Conservation (phyloP, 2,797 vertebrate species). For the Tamandua tetradactyla region DNA sequence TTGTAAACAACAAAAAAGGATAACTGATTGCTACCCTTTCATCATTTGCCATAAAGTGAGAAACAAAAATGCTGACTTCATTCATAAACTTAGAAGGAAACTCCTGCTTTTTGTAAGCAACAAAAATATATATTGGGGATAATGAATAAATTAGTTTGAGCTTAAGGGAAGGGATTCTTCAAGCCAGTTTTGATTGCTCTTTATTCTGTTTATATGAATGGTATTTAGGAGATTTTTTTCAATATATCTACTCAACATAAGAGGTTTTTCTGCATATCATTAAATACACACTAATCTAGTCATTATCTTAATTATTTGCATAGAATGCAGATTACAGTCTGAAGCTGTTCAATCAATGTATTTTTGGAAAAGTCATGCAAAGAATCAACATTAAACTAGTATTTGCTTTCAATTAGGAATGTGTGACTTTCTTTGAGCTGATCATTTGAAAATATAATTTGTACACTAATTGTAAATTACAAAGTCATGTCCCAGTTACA, state of each 20-base stretch:
- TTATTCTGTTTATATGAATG: slow-evolving; percentile 69
- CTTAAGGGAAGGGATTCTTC: slow-evolving; percentile 56
- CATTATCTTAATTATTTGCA: slow-evolving; percentile 80
- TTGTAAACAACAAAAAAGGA: background rate
- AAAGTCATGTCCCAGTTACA: slow-evolving; percentile 59
- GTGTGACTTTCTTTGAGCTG: slow-evolving; percentile 67
- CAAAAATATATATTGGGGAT: background rate
- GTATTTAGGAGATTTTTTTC: slow-evolving; percentile 71
- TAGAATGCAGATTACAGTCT: slow-evolving; percentile 75
- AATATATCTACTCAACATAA: slow-evolving; percentile 71
- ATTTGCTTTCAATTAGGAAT: slow-evolving; percentile 78
- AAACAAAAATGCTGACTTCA: background rate
- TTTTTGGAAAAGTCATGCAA: slow-evolving; percentile 77
- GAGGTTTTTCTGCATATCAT: slow-evolving; percentile 74
- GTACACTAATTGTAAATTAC: slow-evolving; percentile 71
- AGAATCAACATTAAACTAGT: slow-evolving; percentile 78
- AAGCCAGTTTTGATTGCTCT: slow-evolving; percentile 36
- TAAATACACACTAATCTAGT: slow-evolving; percentile 76
- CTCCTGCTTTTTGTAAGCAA: background rate
- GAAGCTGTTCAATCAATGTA: slow-evolving; percentile 73
- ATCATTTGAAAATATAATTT: slow-evolving; percentile 77
- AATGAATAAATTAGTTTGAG: slow-evolving; percentile 56
- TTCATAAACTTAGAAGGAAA: background rate
- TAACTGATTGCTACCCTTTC: background rate
- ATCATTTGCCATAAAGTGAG: background rate